Base-by-base conservation (phyloP, 2,888 invertebrate species). In the Tetropium fuscum region DNA sequence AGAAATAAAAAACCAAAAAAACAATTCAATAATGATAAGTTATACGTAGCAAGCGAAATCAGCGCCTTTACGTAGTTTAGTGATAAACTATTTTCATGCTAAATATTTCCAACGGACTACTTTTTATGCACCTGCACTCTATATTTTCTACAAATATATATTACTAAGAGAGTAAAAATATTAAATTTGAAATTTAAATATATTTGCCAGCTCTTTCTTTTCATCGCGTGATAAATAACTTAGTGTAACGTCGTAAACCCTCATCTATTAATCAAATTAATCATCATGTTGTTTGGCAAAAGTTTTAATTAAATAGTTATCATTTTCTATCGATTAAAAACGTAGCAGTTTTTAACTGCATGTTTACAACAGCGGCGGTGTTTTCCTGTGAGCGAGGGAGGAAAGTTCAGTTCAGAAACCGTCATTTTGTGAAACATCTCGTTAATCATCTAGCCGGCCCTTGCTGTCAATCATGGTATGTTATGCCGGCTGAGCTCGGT, bases 341-440 rank as follows among this genome's bases (percentile, higher is more conserved):
- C 48, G 47, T 61, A 64, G 63, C 47, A 53, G 53, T 49, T 63
- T 63, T 58, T 53, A 63, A 58, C 54, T 68, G 66, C 63, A 58
- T 70, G 63, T 65, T 67, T 67, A 69, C 69, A 61, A 55, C 40
- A 40, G 53, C 65, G 55, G 60, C 60, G 65, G 63, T 63, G 62
- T 64, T 68, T 66, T 60, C 64, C 61, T 55, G 48, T 56, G 58
- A 48, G 60, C 54, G 66, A 68, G 68, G 68, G 66, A 68, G 68
- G 64, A 63, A 62, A 68, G 68, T 78, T 78, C 72, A 73, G 77
- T 74, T 78, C 73, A 74, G 78, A 75, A 79, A 79, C 78, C 80
- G 79, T 79, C 80, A 80, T 80, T 81, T 80, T 80, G 77, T 77
- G 79, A 74, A 79, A 78, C 77, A 76, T 77, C 78, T 78, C 80